These are phyloP conservation scores for Automeris io DNA, from an alignment of 2,888 invertebrate genomes.

Conservation along the genomic window DNA sequence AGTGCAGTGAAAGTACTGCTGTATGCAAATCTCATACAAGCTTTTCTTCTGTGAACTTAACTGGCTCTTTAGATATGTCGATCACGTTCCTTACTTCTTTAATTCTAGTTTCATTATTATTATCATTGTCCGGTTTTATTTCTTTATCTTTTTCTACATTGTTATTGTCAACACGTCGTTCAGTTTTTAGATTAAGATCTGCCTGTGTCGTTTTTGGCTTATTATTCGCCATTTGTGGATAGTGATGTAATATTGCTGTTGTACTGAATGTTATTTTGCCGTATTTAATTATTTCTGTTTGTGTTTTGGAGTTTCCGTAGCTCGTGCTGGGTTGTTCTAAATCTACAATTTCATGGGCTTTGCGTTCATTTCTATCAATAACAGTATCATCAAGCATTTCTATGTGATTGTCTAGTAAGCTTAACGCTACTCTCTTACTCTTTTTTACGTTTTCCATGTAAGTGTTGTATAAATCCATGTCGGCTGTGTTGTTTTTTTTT, in stretches of 20 bases:
- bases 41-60: conserved; percentile 67
- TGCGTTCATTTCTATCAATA: conserved; percentile 33
- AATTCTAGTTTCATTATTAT: conserved; percentile 47
- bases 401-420: conserved; percentile 57
- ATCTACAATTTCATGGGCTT: conserved; percentile 20
- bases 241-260: conserved; percentile 66
- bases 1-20: conserved; percentile 41
- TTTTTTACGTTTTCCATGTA: conserved; percentile 63
- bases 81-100: conserved; percentile 34
- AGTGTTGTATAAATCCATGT: conserved; percentile 64
- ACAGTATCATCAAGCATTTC: conserved; percentile 46
- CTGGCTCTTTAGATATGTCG: conserved; percentile 46
- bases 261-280: conserved; percentile 69
- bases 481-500: conserved; percentile 63
- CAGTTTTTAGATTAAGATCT: conserved; percentile 39
- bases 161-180: conserved; percentile 46
- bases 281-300: conserved; percentile 58
- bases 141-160: conserved; percentile 31
- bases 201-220: conserved; percentile 39
- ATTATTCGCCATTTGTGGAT: conserved; percentile 53
- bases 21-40: conserved; percentile 64
- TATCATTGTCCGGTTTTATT: conserved; percentile 35
- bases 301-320: conserved; percentile 39
- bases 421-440: conserved; percentile 58
- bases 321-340: conserved; percentile 44